Base-by-base conservation (phyloP, 2,797 vertebrate genomes). In the Pseudochirops cupreus region DNA sequence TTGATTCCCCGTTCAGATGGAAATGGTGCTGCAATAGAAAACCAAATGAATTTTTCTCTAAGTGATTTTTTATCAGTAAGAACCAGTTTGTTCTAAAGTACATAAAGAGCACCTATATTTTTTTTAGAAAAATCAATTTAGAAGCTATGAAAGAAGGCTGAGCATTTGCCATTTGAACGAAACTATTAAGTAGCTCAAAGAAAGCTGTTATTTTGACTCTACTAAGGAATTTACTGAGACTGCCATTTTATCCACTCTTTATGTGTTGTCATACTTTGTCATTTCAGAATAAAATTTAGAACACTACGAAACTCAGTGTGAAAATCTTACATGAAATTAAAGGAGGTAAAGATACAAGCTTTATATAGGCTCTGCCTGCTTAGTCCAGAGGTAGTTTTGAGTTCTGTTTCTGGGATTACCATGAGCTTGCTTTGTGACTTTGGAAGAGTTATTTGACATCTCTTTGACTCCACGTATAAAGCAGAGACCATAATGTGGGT, bases 11-110 rank as follows among this genome's bases (percentile, higher is more conserved):
- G 13, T 97, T 97, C 97, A 95, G 53, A 94, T 95, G 95, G 57
- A 56, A 11, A 93, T 89, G 46, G 90, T 82, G 26, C 1, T 4
- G n/a, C 94, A 56, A 29, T 55, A 92, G 92, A 91, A 95, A 92
- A 46, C 94, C 94, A 91, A 95, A 59, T 94, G 94, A 97, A 92
- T 94, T 90, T 97, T 98, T 96, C 97, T 91, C 50, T 95, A 93
- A 96, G 18, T 93, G 91, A 67, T 59, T 67, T 91, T 95, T 93
- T 91, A 55, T 52, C n/a, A 93, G 92, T 12, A 56, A 89, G 26
- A 93, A 31, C 95, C 74, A 54, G 46, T 91, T 56, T 93, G 12
- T 46, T 5, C 56, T 95, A 93, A 96, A 94, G 92, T 91, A 55
- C 12, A 91, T 82, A 93, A 96, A 93, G 91, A 89, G 46, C 18